Base-by-base conservation (phyloP, 2,797 vertebrate species). In the Poeciliopsis turneri region DNA sequence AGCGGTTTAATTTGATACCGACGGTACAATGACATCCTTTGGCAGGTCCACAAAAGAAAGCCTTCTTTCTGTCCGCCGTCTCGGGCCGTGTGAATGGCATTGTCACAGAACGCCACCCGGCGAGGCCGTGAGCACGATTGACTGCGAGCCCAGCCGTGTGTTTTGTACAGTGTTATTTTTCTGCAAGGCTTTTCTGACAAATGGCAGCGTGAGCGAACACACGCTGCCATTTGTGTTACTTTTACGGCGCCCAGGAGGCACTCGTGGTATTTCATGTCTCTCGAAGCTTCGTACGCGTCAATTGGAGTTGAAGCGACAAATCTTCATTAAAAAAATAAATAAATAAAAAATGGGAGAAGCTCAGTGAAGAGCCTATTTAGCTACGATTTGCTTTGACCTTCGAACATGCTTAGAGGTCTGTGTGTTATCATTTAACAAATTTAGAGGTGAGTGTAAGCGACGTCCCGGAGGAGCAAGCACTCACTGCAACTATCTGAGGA, bases 11-110 rank as follows among this genome's bases (percentile, higher is more conserved):
- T 91, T 46, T 90, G 90, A 89, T 91, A 86, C 85, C 88, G 90
- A 94, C 91, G 77, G 89, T 79, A 89, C 85, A 82, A 82, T 90
- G 90, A 90, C 90, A 92, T 89, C 83, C 87, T 83, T 90, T 95
- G 92, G 94, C 88, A 93, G 84, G 72, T 75, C 80, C 80, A 82
- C 90, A 90, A 93, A 93, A 91, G 88, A 86, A 88, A 85, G 88
- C 68, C 78, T 91, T 89, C 69, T 77, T 91, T 89, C 69, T 77
- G 80, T 78, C 82, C 53, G 72, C 81, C 79, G 79, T 79, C 75
- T 78, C 36, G 51, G 72, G 78, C 61, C 23, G 53, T 61, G 68
- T 84, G 88, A 61, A 73, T 72, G 68, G 64, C 80, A 70, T 72
- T 85, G 81, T n/a, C 61, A 72, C 78, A 73, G 72, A 72, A 57